Evolutionary conservation across 2,888 invertebrate genomes (phyloP).

Genomic region (Philhelius pedissequus): DNA sequence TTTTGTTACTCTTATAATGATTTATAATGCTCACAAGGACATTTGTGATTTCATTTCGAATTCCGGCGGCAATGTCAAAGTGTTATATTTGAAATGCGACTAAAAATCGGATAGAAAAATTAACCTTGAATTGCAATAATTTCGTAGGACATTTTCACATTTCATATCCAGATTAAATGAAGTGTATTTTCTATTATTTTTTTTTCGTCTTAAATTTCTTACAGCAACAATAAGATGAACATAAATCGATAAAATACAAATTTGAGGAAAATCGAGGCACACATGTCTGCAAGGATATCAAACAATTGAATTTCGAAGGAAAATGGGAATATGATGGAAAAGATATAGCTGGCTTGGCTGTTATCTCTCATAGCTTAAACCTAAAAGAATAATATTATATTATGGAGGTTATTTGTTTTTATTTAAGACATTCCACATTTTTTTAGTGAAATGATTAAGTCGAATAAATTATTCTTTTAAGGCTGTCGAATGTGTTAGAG

Average conservation of each 20-base stretch:
- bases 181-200: neutral
- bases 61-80: neutral
- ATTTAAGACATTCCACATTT: too few relatives aligned
- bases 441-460: too few relatives aligned
- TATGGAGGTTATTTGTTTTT: too few relatives aligned
- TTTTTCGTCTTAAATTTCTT: neutral
- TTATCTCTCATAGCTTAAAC: too few relatives aligned
- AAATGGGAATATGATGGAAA: neutral
- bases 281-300: neutral
- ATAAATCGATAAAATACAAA: neutral
- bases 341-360: neutral
- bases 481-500: too few relatives aligned
- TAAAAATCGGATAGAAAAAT: neutral
- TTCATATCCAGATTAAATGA: neutral
- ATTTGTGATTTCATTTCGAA: neutral
- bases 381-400: too few relatives aligned
- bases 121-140: slow-evolving; percentile 1
- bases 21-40: neutral
- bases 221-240: neutral
- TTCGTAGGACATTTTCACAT: neutral
- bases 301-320: neutral
- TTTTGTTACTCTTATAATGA: neutral
- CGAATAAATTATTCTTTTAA: too few relatives aligned
- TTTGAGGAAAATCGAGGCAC: neutral
- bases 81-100: neutral